Conservation (phyloP, 1,140 invertebrate genomes). For the Ctenoplectra terminalis region DNA sequence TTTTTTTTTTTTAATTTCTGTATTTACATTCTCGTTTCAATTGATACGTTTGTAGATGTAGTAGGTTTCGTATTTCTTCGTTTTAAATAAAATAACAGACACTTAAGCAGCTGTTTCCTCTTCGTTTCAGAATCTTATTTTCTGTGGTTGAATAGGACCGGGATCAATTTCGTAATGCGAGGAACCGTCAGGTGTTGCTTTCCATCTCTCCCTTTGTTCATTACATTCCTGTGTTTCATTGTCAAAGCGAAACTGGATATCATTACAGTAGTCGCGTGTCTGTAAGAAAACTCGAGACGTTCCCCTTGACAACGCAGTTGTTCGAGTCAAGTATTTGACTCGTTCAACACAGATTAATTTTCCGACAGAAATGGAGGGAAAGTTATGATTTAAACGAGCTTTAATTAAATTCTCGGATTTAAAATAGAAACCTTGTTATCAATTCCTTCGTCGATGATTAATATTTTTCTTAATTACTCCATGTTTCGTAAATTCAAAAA, state of each 20-base stretch:
- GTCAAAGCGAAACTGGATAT: conserved; percentile 1
- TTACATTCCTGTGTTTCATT: neutral
- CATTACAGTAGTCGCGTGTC: neutral
- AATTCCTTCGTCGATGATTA: neutral
- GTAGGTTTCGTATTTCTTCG: too few relatives aligned
- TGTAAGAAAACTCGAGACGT: neutral
- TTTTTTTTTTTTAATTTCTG: too few relatives aligned
- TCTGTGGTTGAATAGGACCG: neutral
- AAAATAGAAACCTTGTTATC: neutral
- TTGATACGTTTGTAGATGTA: too few relatives aligned
- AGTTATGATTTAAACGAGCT: neutral
- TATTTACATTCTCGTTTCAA: too few relatives aligned
- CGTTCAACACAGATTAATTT: too few relatives aligned
- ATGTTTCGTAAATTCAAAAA: neutral
- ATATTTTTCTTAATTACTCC: neutral
- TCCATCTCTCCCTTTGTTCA: neutral
- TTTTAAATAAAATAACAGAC: neutral
- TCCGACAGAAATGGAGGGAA: neutral
- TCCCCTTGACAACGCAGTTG: neutral
- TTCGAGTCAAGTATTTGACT: neutral
- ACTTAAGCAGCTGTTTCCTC: neutral
- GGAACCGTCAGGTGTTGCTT: conserved; percentile 4
- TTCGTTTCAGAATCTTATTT: neutral
- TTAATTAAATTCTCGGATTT: neutral
- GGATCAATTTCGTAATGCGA: neutral